A percentile compares a stretch with the other conserved stretches of the same genome.
phyloP scores from a whole-genome alignment of 2,797 vertebrate genomes.

The Percopsis omiscomaycus region DNA sequence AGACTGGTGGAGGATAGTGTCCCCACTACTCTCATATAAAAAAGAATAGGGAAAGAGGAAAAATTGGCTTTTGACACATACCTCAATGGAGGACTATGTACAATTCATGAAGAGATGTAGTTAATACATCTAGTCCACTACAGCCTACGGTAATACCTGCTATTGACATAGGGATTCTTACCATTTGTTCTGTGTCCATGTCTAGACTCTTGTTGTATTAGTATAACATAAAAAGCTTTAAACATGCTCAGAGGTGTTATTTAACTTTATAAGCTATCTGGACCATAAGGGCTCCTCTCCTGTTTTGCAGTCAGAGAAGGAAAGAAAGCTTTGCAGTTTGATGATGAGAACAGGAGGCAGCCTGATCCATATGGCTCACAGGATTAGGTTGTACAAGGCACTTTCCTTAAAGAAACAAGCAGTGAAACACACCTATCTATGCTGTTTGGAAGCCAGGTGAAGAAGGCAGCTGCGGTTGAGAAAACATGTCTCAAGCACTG shows the following conservation, averaged over 20 bases:
- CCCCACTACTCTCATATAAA: slow-evolving; percentile 30
- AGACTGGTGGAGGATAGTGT: slow-evolving; percentile 30
- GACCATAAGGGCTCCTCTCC: slow-evolving; percentile 18
- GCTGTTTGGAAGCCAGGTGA: slow-evolving; percentile 40
- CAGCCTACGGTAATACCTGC: slow-evolving; percentile 7
- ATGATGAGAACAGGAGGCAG: slow-evolving; percentile 12
- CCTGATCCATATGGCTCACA: slow-evolving; percentile 25
- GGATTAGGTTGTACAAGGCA: slow-evolving; percentile 39
- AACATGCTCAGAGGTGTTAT: slow-evolving; percentile 21
- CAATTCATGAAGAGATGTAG: slow-evolving; percentile 13
- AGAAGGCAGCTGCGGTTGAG: slow-evolving; percentile 45
- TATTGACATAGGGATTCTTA: neutral
- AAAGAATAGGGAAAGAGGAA: slow-evolving; percentile 21
- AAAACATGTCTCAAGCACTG: slow-evolving; percentile 38
- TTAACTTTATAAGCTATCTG: slow-evolving; percentile 27
- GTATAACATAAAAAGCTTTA: slow-evolving; percentile 23
- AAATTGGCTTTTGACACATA: neutral
- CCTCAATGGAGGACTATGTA: slow-evolving; percentile 2
- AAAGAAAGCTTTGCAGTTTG: slow-evolving; percentile 19
- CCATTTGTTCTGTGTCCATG: neutral
- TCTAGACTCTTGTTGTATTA: slow-evolving; percentile 8
- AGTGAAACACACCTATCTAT: slow-evolving; percentile 12
- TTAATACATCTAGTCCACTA: neutral
- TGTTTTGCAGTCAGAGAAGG: slow-evolving; percentile 9
- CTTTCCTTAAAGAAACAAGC: slow-evolving; percentile 40